Percentiles rank a stretch among this genome's conserved stretches.
phyloP scores from a whole-genome alignment of 2,113 vertebrate genomes.

The Planiliza haematocheilus region DNA sequence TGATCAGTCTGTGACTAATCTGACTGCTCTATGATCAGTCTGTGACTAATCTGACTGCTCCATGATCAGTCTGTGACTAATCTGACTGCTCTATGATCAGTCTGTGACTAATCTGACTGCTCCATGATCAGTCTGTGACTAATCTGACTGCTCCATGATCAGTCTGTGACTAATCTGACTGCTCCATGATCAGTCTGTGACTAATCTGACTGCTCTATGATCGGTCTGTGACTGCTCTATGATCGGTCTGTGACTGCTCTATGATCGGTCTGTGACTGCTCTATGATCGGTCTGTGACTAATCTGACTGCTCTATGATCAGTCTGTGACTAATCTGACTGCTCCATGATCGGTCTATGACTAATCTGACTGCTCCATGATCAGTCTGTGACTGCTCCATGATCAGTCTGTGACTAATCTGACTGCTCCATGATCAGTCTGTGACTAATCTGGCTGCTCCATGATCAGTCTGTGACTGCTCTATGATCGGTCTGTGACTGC shows the following conservation, averaged over 20 bases:
- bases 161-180: neutral
- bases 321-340: neutral
- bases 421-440: no score
- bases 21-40: neutral
- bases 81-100: neutral
- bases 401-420: no score
- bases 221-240: neutral
- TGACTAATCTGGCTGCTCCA: no score
- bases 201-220: neutral
- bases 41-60: neutral
- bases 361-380: no score
- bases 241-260: neutral
- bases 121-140: neutral
- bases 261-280: no score
- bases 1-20: neutral
- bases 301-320: neutral
- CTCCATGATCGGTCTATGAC: no score
- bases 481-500: neutral
- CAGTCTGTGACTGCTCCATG: neutral
- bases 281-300: neutral
- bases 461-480: no score
- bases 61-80: neutral
- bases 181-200: no score
- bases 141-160: no score
- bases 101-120: neutral